Percentiles rank a stretch among this genome's conserved stretches.
Evolutionary conservation across 2,888 invertebrate genomes (phyloP).

Genomic region (Lepetodrilus schrolli): DNA sequence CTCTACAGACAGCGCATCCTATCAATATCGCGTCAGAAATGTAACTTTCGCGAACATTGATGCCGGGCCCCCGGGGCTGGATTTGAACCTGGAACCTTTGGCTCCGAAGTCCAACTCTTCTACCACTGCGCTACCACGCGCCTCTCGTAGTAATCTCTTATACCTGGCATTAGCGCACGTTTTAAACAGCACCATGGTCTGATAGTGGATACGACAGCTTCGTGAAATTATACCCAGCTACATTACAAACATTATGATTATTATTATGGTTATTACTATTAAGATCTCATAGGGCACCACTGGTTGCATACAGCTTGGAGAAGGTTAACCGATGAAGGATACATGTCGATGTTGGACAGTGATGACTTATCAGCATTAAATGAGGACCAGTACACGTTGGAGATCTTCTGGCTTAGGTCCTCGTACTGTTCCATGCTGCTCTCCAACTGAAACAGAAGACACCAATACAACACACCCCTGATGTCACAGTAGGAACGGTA

Average conservation of each 20-base stretch:
- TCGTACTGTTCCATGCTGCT: conserved; percentile 85
- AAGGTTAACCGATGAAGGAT: conserved; percentile 39
- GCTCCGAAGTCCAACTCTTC: no score
- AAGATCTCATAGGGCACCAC: not conserved
- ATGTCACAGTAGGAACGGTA: not conserved
- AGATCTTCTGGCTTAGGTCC: conserved; percentile 83
- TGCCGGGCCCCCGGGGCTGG: no score
- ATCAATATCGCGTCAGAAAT: no score
- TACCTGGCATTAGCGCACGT: not conserved
- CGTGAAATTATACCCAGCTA: not conserved
- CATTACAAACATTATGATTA: not conserved
- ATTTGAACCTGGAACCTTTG: no score
- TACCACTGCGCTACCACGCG: no score
- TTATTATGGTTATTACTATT: not conserved
- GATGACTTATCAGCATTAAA: conserved; percentile 90
- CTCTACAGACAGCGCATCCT: no score
- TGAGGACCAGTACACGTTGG: conserved; percentile 86
- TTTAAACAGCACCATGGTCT: not conserved
- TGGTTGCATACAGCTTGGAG: not conserved
- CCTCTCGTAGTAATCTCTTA: no score
- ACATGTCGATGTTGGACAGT: conserved; percentile 72
- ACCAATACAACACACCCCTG: not conserved
- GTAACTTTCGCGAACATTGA: no score
- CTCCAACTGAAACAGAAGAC: conserved; percentile 77
- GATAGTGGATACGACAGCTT: not conserved